Percentiles rank a stretch among this genome's conserved stretches.
Evolutionary conservation across 2,888 invertebrate genomes (phyloP).

Genomic region (Brachylomia viminalis): DNA sequence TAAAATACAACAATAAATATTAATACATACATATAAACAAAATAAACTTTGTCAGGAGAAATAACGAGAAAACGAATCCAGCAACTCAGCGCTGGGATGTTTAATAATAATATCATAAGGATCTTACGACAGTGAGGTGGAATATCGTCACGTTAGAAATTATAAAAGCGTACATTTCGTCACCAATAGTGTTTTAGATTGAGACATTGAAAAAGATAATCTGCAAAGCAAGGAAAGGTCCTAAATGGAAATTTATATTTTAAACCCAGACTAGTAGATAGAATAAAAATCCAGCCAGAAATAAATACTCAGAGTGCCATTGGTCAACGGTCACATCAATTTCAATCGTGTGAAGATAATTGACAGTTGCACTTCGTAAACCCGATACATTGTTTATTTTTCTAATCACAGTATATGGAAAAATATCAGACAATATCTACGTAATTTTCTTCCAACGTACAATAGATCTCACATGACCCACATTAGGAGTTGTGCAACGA

Average conservation of each 20-base stretch:
- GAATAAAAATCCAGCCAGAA: background rate
- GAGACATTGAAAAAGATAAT: too few species aligned
- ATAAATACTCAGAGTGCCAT: background rate
- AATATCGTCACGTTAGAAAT: too few species aligned
- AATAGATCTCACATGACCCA: conserved; percentile 58
- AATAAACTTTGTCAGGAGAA: too few species aligned
- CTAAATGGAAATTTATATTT: background rate
- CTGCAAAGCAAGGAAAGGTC: background rate
- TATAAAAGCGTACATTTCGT: too few species aligned
- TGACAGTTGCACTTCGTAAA: background rate
- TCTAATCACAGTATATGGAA: conserved; percentile 19
- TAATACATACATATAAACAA: too few species aligned
- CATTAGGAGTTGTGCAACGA: conserved; percentile 57
- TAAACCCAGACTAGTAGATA: background rate
- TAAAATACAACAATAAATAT: too few species aligned
- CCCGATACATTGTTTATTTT: conserved; percentile 24
- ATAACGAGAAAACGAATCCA: too few species aligned
- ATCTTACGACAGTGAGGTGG: too few species aligned
- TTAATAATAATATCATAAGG: too few species aligned
- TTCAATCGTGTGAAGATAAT: conserved; percentile 34
- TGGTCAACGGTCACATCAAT: conserved; percentile 15
- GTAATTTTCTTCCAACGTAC: conserved; percentile 42
- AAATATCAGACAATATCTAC: conserved; percentile 50
- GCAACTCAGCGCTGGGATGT: too few species aligned
- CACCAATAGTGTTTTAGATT: background rate